Evolutionary conservation across 2,113 vertebrate species (phyloP), one percentile per base, ranked within the genome.

Genomic region (Pagrus major): DNA sequence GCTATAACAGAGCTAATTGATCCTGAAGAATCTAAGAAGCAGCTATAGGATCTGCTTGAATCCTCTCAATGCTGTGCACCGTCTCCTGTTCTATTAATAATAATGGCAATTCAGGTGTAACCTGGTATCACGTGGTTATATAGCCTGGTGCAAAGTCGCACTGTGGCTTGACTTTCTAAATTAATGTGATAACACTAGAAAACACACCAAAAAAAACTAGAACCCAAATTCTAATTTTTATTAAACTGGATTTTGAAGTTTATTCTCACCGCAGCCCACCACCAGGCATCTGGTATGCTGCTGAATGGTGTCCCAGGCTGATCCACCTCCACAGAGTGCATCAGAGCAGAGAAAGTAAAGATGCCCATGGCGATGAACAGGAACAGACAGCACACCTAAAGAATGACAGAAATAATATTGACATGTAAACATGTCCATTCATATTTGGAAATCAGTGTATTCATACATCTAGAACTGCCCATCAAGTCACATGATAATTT

Each of bases 291-390:
- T n/a, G 97, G 96, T 63, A 98, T 98, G 67, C 97, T 98, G 94
- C 95, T 96, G 93, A 97, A 97, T 0, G 95, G 96, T 0, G 96
- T 96, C 49, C 95, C 96, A 0, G 94, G 95, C 66, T 96, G 94
- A 27, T 97, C 96, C 1, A 96, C 95, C 86, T 98, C 97, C 85
- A 96, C 97, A 0, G 96, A 97, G 88, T 96, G 95, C 96, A 98
- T 95, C 58, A 98, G 94, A 31, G 97, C 96, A 0, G 97, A 97
- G 93, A 98, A 98, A 66, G 95, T 96, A 91, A 98, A 98, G 88
- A 98, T 95, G 0, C 97, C 97, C 96, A 98, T 96, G 71, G 96
- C 93, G 2, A 97, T 98, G 92, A 98, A 98, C 71, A 98, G 93
- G 59, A 97, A 93, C 54, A 98, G 94, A 76, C 97, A 97, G 93